A percentile compares a stretch with the other conserved stretches of the same genome.
Evolutionary conservation across 2,113 vertebrate genomes (phyloP).

Genomic region (Atrichornis clamosus): DNA sequence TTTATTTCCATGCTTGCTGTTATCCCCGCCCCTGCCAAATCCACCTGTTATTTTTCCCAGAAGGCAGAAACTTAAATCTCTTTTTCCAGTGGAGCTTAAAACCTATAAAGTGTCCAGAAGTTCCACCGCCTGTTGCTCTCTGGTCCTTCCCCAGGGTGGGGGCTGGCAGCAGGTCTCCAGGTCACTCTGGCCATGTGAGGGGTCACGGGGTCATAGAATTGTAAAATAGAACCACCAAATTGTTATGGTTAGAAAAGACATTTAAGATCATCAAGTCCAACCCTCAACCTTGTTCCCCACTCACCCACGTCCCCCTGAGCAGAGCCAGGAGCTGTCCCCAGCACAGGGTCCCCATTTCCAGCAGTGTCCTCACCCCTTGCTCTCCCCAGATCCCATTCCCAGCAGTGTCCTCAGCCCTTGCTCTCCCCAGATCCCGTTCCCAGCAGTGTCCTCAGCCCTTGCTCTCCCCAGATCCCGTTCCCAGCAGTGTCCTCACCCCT

Average conservation of each 20-base stretch:
- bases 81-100: background rate
- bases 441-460: background rate
- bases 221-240: background rate
- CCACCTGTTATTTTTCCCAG: background rate
- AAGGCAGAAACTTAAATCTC: background rate
- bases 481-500: background rate
- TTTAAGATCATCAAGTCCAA: too few species aligned
- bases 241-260: background rate
- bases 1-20: background rate
- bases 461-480: conserved; percentile 70
- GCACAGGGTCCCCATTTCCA: background rate
- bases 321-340: background rate
- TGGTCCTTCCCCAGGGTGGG: background rate
- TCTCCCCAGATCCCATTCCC: too few species aligned
- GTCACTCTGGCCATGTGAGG: background rate
- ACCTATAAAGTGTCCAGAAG: background rate
- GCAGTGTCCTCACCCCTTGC: too few species aligned
- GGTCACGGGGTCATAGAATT: background rate
- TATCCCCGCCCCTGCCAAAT: background rate
- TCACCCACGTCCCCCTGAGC: too few species aligned
- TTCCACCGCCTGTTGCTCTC: background rate
- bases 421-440: conserved; percentile 70
- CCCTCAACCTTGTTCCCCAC: background rate
- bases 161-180: background rate
- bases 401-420: background rate